A percentile compares a stretch with the other conserved stretches of the same genome.
These are phyloP conservation scores for Muscicapa striata DNA, from an alignment of 2,797 vertebrate species.

Conservation along the genomic window DNA sequence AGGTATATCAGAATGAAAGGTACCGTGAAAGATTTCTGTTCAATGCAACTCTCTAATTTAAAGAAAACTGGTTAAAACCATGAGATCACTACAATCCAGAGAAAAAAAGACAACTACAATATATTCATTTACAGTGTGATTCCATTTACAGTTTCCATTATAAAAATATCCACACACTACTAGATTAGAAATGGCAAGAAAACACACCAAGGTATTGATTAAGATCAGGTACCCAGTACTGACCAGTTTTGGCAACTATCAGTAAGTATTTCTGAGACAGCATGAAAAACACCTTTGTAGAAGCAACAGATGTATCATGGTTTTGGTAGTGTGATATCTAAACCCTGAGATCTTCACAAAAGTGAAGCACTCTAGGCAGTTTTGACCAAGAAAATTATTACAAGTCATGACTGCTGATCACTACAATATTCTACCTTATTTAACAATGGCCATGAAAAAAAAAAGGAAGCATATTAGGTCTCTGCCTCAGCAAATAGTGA, in stretches of 20 bases:
- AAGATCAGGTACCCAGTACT: constrained; percentile 70
- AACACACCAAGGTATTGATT: constrained; percentile 65
- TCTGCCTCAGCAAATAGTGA: constrained; percentile 83
- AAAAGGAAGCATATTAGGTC: constrained; percentile 57
- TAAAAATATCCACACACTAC: constrained; percentile 52
- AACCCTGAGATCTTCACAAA: constrained; percentile 2
- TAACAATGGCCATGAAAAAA: constrained; percentile 49
- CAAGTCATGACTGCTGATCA: constrained; percentile 66
- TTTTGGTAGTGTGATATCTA: neutral
- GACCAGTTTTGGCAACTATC: constrained; percentile 74
- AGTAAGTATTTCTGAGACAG: constrained; percentile 73
- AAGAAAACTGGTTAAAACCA: neutral
- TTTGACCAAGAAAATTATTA: constrained; percentile 60
- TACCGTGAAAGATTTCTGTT: neutral
- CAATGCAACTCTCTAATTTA: neutral
- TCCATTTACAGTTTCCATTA: constrained; percentile 8
- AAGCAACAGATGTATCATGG: neutral
- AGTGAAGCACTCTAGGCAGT: neutral
- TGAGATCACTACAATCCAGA: neutral
- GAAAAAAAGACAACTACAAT: neutral
- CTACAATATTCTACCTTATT: constrained; percentile 53
- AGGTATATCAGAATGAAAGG: neutral
- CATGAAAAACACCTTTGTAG: constrained; percentile 48
- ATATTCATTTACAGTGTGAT: neutral
- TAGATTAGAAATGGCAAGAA: constrained; percentile 39